phyloP scores from a whole-genome alignment of 2,888 invertebrate species.

The Andrena praecox region DNA sequence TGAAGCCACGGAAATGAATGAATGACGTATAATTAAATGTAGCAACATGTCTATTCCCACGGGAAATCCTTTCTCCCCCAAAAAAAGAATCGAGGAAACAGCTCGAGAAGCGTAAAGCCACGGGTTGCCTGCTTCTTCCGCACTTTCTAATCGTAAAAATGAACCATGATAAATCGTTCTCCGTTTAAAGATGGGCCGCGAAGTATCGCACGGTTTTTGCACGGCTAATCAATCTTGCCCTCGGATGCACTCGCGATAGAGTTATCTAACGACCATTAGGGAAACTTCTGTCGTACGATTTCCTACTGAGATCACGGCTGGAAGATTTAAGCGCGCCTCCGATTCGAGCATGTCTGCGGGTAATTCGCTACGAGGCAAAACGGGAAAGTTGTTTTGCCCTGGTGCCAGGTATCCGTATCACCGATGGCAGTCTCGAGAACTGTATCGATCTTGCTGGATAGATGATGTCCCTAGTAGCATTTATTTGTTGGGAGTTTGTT shows the following conservation, averaged over 20 bases:
- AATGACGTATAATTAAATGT: neutral
- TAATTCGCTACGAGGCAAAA: conserved; percentile 8
- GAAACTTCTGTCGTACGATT: neutral
- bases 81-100: neutral
- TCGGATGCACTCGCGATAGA: neutral
- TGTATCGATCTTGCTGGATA: conserved; percentile 40
- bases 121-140: neutral
- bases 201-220: conserved; percentile 11
- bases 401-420: conserved; percentile 4
- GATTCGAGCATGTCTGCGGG: neutral
- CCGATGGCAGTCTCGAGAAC: conserved; percentile 6
- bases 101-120: neutral
- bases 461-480: no score
- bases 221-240: conserved; percentile 21
- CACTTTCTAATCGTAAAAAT: conserved; percentile 17
- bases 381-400: neutral
- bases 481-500: no score
- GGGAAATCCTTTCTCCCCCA: neutral
- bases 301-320: neutral
- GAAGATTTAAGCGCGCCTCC: conserved; percentile 10
- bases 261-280: conserved; percentile 30
- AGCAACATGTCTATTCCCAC: neutral
- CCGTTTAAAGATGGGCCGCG: neutral
- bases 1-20: neutral
- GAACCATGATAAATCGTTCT: neutral